A percentile compares a stretch with the other conserved stretches of the same genome.
Evolutionary conservation across 2,113 vertebrate species (phyloP).

Genomic region (Dicentrarchus labrax): DNA sequence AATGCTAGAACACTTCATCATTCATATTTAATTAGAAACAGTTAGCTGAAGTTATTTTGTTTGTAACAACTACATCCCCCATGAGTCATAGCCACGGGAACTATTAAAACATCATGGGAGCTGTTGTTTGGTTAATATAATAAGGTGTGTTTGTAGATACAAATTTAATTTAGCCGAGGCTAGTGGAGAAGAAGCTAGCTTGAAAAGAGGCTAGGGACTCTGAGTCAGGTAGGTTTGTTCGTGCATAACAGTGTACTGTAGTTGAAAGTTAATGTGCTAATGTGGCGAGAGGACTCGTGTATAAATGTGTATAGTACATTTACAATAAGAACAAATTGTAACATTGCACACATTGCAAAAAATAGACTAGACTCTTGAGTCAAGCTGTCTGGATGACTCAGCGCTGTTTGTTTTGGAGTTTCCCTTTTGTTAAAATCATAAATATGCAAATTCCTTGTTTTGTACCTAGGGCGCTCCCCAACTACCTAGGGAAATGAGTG

Average conservation of each 20-base stretch:
- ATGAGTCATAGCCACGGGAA: neutral
- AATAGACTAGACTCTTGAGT: neutral
- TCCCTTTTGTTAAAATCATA: constrained; percentile 33
- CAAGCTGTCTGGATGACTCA: constrained; percentile 29
- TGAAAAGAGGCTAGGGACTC: neutral
- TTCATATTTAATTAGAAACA: neutral
- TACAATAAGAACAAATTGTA: neutral
- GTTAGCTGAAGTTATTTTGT: neutral
- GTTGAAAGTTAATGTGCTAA: neutral
- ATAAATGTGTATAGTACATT: neutral
- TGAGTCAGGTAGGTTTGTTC: neutral
- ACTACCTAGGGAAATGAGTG: constrained; percentile 66
- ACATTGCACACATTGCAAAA: neutral
- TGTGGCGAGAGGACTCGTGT: neutral
- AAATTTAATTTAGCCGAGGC: neutral
- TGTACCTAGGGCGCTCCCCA: constrained; percentile 13
- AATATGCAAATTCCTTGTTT: constrained; percentile 66
- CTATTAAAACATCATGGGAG: neutral
- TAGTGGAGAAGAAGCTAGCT: neutral
- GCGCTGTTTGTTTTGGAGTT: constrained; percentile 50
- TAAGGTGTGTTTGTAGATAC: neutral
- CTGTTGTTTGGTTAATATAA: neutral
- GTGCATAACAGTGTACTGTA: neutral
- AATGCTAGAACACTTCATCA: neutral
- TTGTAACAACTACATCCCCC: neutral